Conservation (phyloP, 2,888 invertebrate species). For the Eilema caniola region DNA sequence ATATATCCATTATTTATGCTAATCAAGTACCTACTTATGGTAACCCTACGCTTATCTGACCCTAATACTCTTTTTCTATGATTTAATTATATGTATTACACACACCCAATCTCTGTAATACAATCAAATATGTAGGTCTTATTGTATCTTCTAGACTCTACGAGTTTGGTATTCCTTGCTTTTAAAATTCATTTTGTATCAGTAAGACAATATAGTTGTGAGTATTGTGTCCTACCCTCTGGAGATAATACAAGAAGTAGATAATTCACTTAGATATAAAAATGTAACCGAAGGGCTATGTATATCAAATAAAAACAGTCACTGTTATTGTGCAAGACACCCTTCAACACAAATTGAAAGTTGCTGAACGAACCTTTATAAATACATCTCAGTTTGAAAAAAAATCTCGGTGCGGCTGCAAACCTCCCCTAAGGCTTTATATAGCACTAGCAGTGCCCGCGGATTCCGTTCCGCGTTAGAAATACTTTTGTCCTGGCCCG, state of each 20-base stretch:
- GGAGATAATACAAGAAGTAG: not conserved
- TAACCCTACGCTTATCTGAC: too few species aligned
- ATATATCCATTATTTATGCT: not conserved
- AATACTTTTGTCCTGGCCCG: conserved; percentile 39
- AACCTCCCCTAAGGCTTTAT: conserved; percentile 29
- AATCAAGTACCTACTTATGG: not conserved
- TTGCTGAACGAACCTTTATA: not conserved
- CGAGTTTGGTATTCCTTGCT: too few species aligned
- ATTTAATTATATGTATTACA: not conserved
- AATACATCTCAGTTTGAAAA: not conserved
- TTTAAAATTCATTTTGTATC: too few species aligned
- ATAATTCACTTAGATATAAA: not conserved
- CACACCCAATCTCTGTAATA: not conserved
- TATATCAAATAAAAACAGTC: not conserved
- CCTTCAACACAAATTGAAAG: not conserved
- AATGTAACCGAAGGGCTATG: not conserved
- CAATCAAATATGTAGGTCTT: not conserved
- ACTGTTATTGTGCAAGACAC: not conserved
- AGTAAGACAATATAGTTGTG: not conserved
- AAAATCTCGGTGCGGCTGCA: not conserved
- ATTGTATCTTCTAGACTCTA: too few species aligned
- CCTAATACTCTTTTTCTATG: not conserved
- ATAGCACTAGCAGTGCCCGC: conserved; percentile 31
- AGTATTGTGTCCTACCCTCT: too few species aligned
- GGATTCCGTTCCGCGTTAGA: too few species aligned